These are phyloP conservation scores for Paralvinella palmiformis DNA, from an alignment of 1,140 invertebrate species.

Conservation along the genomic window DNA sequence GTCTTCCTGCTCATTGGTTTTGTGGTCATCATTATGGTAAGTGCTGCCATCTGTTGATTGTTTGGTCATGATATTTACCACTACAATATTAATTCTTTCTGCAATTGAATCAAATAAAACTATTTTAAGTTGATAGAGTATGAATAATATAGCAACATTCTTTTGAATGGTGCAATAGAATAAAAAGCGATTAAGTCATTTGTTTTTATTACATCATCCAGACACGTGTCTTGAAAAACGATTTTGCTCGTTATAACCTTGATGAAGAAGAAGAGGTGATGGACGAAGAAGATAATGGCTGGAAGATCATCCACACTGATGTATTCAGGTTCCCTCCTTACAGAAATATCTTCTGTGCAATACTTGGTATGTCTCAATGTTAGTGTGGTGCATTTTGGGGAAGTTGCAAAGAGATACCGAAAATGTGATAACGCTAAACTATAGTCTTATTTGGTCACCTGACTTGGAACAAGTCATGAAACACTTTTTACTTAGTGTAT, in stretches of 20 bases:
- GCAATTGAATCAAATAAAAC: too few relatives aligned
- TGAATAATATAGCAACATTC: too few relatives aligned
- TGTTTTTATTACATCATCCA: constrained; percentile 27
- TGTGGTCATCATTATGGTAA: constrained; percentile 55
- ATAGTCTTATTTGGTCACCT: too few relatives aligned
- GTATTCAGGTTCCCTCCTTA: constrained; percentile 54
- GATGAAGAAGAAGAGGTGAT: constrained; percentile 43
- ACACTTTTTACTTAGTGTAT: too few relatives aligned
- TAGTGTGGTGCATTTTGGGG: not conserved
- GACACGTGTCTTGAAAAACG: constrained; percentile 53
- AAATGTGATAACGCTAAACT: too few relatives aligned
- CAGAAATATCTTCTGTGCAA: constrained; percentile 54
- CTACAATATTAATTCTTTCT: too few relatives aligned
- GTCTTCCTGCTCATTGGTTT: constrained; percentile 56
- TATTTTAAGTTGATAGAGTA: too few relatives aligned
- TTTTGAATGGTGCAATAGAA: not conserved
- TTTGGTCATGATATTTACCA: too few relatives aligned
- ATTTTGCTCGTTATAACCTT: constrained; percentile 55
- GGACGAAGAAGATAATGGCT: constrained; percentile 55
- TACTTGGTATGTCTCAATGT: constrained; percentile 50
- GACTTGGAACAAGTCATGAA: too few relatives aligned
- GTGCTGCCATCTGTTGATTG: too few relatives aligned
- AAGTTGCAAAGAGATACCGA: not conserved
- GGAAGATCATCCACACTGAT: constrained; percentile 57
- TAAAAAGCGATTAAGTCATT: not conserved